A percentile compares a stretch with the other conserved stretches of the same genome.
phyloP scores from a whole-genome alignment of 2,888 invertebrate genomes.

The Andrena haemorrhoa region DNA sequence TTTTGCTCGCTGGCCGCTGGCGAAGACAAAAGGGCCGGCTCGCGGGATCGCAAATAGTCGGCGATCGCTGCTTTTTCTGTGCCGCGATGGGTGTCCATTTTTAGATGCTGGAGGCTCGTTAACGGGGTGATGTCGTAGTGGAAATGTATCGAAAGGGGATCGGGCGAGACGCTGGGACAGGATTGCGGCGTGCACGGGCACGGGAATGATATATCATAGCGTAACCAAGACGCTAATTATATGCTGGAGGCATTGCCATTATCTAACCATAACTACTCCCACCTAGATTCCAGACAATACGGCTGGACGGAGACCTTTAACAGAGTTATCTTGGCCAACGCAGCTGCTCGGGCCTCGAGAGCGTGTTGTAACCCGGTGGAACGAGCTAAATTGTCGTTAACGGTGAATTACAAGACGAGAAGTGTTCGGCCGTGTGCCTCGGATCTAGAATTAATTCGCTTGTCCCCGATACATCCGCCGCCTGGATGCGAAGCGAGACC shows the following conservation, averaged over 20 bases:
- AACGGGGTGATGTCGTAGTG: neutral
- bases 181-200: constrained; percentile 4
- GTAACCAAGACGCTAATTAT: constrained; percentile 65
- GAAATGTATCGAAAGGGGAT: neutral
- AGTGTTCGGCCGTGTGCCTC: constrained; percentile 43
- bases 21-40: too few relatives aligned
- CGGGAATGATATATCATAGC: constrained; percentile 53
- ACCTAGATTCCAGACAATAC: constrained; percentile 67
- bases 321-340: constrained; percentile 70
- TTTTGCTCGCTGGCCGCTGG: too few relatives aligned
- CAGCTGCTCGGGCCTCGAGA: constrained; percentile 38
- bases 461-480: constrained; percentile 33
- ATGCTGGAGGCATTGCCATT: constrained; percentile 64
- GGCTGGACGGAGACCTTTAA: constrained; percentile 68
- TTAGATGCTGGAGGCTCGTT: too few relatives aligned
- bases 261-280: constrained; percentile 70
- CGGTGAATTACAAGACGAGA: constrained; percentile 59
- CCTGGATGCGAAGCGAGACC: neutral
- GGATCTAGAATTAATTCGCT: constrained; percentile 55
- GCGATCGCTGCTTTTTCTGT: too few relatives aligned
- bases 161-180: constrained; percentile 4
- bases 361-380: constrained; percentile 64
- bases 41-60: too few relatives aligned
- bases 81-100: too few relatives aligned
- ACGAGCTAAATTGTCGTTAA: constrained; percentile 70